Evolutionary conservation across 2,888 invertebrate species (phyloP).

Genomic region (Noctua pronuba): DNA sequence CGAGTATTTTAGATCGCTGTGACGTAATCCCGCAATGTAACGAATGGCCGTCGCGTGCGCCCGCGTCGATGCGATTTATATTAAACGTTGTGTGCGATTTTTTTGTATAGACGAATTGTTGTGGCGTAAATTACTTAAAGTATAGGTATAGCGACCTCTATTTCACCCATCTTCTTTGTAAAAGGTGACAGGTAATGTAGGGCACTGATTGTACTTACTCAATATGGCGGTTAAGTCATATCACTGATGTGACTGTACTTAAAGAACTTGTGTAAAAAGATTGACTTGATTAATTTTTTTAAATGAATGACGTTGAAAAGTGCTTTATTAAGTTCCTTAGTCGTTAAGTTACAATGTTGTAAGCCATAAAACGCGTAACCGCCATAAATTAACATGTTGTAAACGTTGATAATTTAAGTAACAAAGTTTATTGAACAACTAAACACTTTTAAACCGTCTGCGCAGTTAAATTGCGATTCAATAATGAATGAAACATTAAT

Average conservation of each 20-base stretch:
- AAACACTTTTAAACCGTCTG: conserved; percentile 1
- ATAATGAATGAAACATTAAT: conserved; percentile 38
- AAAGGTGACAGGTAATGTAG: not conserved
- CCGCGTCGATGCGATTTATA: conserved; percentile 39
- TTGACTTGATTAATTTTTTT: not conserved
- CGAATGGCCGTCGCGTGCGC: conserved; percentile 21
- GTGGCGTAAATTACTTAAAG: not conserved
- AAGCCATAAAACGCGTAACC: conserved; percentile 2
- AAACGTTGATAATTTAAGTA: not conserved
- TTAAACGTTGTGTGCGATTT: conserved; percentile 21
- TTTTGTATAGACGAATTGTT: conserved; percentile 15
- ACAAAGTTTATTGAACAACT: not conserved
- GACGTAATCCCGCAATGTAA: conserved; percentile 49
- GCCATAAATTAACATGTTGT: conserved; percentile 8
- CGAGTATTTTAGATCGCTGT: conserved; percentile 64
- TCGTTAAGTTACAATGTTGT: not conserved
- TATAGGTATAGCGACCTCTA: not conserved
- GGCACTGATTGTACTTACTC: not conserved
- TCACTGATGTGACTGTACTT: not conserved
- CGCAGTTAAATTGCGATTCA: conserved; percentile 3
- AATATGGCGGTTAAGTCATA: no score
- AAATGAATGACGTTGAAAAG: not conserved
- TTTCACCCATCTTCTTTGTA: not conserved
- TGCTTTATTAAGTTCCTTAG: not conserved
- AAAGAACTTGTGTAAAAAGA: not conserved